Conservation (phyloP, 2,888 invertebrate genomes). For the Cryptophagus acutangulus region DNA sequence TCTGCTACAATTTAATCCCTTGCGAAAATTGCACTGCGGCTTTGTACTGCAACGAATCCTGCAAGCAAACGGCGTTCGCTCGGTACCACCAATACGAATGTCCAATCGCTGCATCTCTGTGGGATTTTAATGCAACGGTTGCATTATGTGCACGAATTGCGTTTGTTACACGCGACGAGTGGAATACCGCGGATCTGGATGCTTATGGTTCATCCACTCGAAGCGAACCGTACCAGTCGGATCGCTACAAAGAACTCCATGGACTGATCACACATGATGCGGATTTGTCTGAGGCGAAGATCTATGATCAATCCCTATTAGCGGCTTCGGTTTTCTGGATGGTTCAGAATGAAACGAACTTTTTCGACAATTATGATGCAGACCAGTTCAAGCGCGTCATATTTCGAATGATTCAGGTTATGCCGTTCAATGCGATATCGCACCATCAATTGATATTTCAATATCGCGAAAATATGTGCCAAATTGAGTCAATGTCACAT, state of each 20-base stretch:
- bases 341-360: slow-evolving; percentile 55
- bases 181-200: neutral
- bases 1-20: slow-evolving; percentile 57
- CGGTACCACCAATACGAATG: slow-evolving; percentile 77
- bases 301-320: slow-evolving; percentile 65
- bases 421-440: slow-evolving; percentile 84
- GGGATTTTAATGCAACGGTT: slow-evolving; percentile 57
- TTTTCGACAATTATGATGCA: too few relatives aligned
- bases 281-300: slow-evolving; percentile 60
- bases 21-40: slow-evolving; percentile 61
- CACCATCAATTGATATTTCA: slow-evolving; percentile 69
- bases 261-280: slow-evolving; percentile 65
- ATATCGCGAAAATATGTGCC: slow-evolving; percentile 34
- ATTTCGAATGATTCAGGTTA: slow-evolving; percentile 71
- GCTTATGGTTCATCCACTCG: too few relatives aligned
- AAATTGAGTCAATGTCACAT: slow-evolving; percentile 64
- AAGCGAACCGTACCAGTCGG: slow-evolving; percentile 38
- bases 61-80: slow-evolving; percentile 58
- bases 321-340: slow-evolving; percentile 60
- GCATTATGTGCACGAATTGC: slow-evolving; percentile 64
- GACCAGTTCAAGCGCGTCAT: slow-evolving; percentile 57
- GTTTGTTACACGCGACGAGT: slow-evolving; percentile 48
- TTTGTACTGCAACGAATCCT: slow-evolving; percentile 62
- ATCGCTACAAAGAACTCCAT: slow-evolving; percentile 58
- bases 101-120: too few relatives aligned